phyloP scores from a whole-genome alignment of 2,113 vertebrate species.

The Amblyornis subalaris region DNA sequence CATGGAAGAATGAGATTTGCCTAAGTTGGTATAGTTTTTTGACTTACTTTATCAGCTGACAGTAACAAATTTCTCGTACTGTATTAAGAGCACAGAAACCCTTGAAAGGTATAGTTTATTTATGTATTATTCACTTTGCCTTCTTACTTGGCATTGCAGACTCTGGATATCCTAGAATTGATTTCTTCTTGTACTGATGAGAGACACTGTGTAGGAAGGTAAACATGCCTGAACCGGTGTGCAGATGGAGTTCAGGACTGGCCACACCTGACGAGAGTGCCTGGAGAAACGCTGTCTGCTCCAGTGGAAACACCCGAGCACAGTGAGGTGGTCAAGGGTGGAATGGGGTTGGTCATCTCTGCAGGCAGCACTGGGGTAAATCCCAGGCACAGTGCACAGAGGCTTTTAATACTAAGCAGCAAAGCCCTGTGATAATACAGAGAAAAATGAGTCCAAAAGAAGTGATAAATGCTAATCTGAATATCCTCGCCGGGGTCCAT shows the following conservation, averaged over 20 bases:
- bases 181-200: not conserved
- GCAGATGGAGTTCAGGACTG: not conserved
- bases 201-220: not conserved
- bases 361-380: too few species aligned
- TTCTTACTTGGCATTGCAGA: not conserved
- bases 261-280: rapidly evolving
- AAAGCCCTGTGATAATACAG: not conserved
- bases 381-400: not conserved
- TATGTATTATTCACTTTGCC: not conserved
- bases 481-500: not conserved
- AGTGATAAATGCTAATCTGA: not conserved
- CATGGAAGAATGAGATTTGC: not conserved
- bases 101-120: not conserved
- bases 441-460: not conserved
- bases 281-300: not conserved
- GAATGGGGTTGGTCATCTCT: not conserved
- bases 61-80: not conserved
- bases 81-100: not conserved
- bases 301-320: not conserved
- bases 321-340: not conserved
- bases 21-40: not conserved
- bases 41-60: not conserved
- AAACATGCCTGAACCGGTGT: rapidly evolving
- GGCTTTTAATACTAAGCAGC: not conserved
- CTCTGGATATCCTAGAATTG: not conserved